A percentile compares a stretch with the other conserved stretches of the same genome.
phyloP scores from a whole-genome alignment of 2,888 invertebrate genomes.

The Ormyrus thymus region DNA sequence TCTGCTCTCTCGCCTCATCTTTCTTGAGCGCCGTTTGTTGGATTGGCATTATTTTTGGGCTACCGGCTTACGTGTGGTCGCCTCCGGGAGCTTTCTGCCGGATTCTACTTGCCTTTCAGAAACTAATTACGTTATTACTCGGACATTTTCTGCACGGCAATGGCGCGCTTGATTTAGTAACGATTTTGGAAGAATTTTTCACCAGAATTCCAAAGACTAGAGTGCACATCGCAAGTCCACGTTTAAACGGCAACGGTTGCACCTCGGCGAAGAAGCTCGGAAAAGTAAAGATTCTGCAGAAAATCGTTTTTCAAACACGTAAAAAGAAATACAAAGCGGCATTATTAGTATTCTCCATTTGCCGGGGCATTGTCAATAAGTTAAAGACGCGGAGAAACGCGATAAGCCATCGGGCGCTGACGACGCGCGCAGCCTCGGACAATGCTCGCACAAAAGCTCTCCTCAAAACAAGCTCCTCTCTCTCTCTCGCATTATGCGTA shows the following conservation, averaged over 20 bases:
- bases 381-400: constrained; percentile 12
- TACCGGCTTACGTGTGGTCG: not conserved
- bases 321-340: constrained; percentile 5
- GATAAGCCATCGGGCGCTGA: constrained; percentile 29
- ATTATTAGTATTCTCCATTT: constrained; percentile 41
- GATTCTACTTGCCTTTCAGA: not conserved
- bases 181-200: no score
- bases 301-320: no score
- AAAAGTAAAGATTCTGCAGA: no score
- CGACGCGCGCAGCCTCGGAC: not conserved
- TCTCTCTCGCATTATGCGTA: constrained; percentile 44
- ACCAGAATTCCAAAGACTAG: no score
- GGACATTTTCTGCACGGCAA: no score
- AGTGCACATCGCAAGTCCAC: no score
- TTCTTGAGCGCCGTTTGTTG: not conserved
- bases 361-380: constrained; percentile 39
- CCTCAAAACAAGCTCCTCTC: no score
- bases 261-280: no score
- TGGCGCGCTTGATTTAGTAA: no score
- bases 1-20: no score
- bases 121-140: constrained; percentile 30
- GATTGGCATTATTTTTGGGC: constrained; percentile 21
- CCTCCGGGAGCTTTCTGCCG: not conserved
- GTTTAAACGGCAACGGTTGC: no score
- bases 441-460: constrained; percentile 1